These are phyloP conservation scores for Malurus cyaneus DNA, from an alignment of 2,113 vertebrate genomes.

Conservation along the genomic window DNA sequence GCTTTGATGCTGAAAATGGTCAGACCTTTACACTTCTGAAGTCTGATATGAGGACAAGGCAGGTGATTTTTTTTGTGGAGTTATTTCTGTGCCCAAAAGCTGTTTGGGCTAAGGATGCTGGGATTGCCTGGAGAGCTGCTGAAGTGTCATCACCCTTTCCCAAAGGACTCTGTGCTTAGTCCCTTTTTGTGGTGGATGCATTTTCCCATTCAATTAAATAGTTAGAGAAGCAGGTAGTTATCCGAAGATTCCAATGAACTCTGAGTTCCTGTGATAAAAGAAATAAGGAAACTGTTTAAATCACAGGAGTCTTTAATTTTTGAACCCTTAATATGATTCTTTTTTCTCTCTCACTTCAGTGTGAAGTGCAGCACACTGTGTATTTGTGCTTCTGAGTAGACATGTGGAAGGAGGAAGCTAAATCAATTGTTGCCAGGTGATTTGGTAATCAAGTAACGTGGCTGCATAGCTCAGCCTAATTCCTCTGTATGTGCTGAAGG, in stretches of 20 bases:
- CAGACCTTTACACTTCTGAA: not conserved
- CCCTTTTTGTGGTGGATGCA: not conserved
- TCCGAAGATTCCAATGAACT: not conserved
- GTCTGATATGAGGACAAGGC: not conserved
- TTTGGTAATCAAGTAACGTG: not conserved
- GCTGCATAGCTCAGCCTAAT: not conserved
- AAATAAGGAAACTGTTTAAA: not conserved
- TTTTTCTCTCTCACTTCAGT: not conserved
- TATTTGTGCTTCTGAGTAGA: not conserved
- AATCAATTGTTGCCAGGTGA: not conserved
- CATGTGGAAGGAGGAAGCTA: not conserved
- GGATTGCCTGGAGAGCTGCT: not conserved
- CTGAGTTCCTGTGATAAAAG: not conserved
- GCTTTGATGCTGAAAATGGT: not conserved
- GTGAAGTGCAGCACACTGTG: fast-evolving
- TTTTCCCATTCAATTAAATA: not conserved
- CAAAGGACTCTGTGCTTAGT: not conserved
- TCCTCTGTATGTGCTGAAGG: not conserved
- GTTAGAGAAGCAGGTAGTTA: not conserved
- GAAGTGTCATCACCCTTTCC: not conserved
- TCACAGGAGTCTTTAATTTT: not conserved
- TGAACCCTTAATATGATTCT: not conserved
- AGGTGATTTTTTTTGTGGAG: not conserved
- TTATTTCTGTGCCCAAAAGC: not conserved
- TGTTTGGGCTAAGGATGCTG: not conserved